Evolutionary conservation across 2,113 vertebrate genomes (phyloP), one percentile per base, ranked within the genome.

Genomic region (Coregonus clupeaformis): DNA sequence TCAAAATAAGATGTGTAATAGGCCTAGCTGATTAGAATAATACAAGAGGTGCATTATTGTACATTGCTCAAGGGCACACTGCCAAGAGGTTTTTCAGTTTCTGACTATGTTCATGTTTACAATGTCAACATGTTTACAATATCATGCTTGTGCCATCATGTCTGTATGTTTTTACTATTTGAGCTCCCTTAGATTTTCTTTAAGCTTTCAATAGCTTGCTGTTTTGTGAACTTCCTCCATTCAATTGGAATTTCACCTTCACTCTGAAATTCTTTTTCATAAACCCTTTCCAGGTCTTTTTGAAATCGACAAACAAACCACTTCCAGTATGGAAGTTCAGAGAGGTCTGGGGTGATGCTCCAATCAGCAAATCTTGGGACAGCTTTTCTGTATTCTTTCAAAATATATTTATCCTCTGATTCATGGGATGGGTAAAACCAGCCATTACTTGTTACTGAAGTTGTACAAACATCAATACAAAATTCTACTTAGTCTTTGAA

Each of bases 221-320:
- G 0, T 59, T 79, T 87, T 9, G 42, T 70, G 20, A 70, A 57
- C 16, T 5, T 47, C 47, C 42, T 57, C 77, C 72, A 79, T 63
- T 72, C 32, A 0, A 1, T 6, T 0, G 84, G 87, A 77, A 89
- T 85, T 55, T 82, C 7, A 5, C 85, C 84, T 0, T 0, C 0
- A 0, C 29, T 67, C 7, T 59, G 29, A 5, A 87, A 88, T 64
- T 71, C 90, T 22, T n/a, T 4, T 0, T 20, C 0, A 45, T 89
- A 79, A 1, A 4, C 0, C 0, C 71, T 0, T 71, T 95, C 91
- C 3, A 94, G 22, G 0, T 94, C 1, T 14, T 7, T 7, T 14
- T 78, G 83, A 87, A 94, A 95, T 20, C 4, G 83, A 63, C 24
- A 91, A 13, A 93, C 68, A 87, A 93, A 95, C 93, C 94, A 94